A percentile compares a stretch with the other conserved stretches of the same genome.
Conservation (phyloP, 2,113 vertebrate genomes). For the Gnathonemus longibarbis region DNA sequence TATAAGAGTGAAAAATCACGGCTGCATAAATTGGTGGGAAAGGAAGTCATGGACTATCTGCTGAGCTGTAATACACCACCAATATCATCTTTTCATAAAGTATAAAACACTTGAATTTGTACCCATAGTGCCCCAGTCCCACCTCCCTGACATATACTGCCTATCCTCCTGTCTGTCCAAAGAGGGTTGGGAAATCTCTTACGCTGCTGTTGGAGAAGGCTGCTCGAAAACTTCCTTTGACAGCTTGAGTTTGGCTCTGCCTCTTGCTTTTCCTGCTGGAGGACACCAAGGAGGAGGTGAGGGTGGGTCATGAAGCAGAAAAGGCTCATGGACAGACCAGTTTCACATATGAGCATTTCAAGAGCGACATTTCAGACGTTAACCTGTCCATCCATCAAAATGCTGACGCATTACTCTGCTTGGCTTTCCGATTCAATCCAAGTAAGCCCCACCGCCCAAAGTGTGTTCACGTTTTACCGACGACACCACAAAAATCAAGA, state of each 20-base stretch:
- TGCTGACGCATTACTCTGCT: neutral
- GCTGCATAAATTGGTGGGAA: neutral
- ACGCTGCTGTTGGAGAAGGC: conserved; percentile 77
- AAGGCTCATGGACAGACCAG: neutral
- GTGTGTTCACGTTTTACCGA: neutral
- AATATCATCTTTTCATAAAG: neutral
- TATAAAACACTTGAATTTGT: neutral
- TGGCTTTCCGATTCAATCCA: neutral
- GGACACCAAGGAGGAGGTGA: conserved; percentile 18
- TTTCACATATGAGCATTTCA: neutral
- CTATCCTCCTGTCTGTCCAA: neutral
- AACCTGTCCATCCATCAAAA: neutral
- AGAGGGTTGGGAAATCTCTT: conserved; percentile 47
- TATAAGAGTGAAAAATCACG: neutral
- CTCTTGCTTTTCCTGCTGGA: conserved; percentile 67
- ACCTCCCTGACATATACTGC: neutral
- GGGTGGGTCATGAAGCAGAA: neutral
- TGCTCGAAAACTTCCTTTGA: conserved; percentile 86
- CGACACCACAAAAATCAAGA: neutral
- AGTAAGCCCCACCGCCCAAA: neutral
- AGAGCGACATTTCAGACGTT: neutral
- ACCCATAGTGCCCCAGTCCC: neutral
- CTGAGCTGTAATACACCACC: neutral
- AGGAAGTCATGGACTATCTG: neutral
- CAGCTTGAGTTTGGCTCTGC: conserved; percentile 76